Percentiles rank a stretch among this genome's conserved stretches.
These are phyloP conservation scores for Leptarthrus brevirostris DNA, from an alignment of 2,888 invertebrate species.

Conservation along the genomic window DNA sequence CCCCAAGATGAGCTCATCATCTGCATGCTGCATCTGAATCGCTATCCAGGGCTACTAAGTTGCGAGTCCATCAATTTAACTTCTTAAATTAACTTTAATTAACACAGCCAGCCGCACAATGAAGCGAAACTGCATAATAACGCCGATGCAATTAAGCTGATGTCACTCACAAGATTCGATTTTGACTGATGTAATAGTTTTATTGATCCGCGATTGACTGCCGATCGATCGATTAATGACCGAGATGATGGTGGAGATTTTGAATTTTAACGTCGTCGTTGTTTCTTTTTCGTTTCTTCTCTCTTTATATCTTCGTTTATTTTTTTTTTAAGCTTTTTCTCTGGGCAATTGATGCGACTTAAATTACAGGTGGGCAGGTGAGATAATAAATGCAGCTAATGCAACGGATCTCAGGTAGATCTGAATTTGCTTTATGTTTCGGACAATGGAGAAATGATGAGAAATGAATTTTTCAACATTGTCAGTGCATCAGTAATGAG, in stretches of 20 bases:
- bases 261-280: not conserved
- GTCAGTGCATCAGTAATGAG: constrained; percentile 3
- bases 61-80: constrained; percentile 30
- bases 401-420: not conserved
- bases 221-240: constrained; percentile 5
- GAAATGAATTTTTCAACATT: not conserved
- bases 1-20: too few species aligned
- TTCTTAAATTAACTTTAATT: constrained; percentile 41
- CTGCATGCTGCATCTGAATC: not conserved
- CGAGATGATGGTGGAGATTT: not conserved
- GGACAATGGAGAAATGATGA: not conserved
- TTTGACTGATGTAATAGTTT: constrained; percentile 26
- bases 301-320: too few species aligned
- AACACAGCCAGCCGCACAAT: constrained; percentile 2
- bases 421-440: not conserved
- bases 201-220: not conserved
- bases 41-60: not conserved
- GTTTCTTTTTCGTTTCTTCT: too few species aligned
- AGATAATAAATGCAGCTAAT: constrained; percentile 13
- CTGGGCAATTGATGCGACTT: not conserved
- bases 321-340: not conserved
- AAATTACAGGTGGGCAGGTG: constrained; percentile 8
- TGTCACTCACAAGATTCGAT: constrained; percentile 40
- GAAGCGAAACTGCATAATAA: constrained; percentile 33
- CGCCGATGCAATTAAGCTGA: constrained; percentile 45